Conservation (phyloP, 2,888 invertebrate genomes). For the Mythimna lalbum region DNA sequence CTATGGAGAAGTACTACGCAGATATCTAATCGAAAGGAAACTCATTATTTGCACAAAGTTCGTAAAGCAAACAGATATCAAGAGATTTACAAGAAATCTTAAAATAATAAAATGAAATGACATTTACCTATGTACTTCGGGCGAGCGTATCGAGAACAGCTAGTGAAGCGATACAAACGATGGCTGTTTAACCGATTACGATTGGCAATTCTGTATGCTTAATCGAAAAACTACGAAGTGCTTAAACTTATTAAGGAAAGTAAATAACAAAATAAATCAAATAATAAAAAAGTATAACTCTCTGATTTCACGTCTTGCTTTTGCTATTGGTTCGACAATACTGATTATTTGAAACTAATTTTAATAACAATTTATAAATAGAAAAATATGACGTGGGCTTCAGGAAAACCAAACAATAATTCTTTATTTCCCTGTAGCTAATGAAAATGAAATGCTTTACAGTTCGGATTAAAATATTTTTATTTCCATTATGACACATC, state of each 20-base stretch:
- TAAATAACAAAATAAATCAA: not conserved
- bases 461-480: too few relatives aligned
- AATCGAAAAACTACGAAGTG: not conserved
- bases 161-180: not conserved
- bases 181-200: too few relatives aligned
- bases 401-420: slow-evolving; percentile 13
- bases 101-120: slow-evolving; percentile 11
- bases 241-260: not conserved
- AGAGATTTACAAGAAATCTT: not conserved
- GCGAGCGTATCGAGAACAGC: not conserved
- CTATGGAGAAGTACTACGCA: not conserved
- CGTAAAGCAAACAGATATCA: slow-evolving; percentile 5
- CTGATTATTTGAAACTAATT: not conserved
- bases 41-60: not conserved
- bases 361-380: not conserved
- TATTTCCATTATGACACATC: too few relatives aligned
- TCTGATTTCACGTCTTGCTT: not conserved
- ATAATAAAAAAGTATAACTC: not conserved
- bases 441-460: too few relatives aligned
- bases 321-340: not conserved
- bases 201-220: not conserved
- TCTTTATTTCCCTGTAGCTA: too few relatives aligned
- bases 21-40: not conserved
- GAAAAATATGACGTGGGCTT: not conserved
- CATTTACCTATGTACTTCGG: slow-evolving; percentile 21